Evolutionary conservation across 1,140 invertebrate species (phyloP), one percentile per base, ranked within the genome.

Genomic region (Muscidifurax raptorellus): DNA sequence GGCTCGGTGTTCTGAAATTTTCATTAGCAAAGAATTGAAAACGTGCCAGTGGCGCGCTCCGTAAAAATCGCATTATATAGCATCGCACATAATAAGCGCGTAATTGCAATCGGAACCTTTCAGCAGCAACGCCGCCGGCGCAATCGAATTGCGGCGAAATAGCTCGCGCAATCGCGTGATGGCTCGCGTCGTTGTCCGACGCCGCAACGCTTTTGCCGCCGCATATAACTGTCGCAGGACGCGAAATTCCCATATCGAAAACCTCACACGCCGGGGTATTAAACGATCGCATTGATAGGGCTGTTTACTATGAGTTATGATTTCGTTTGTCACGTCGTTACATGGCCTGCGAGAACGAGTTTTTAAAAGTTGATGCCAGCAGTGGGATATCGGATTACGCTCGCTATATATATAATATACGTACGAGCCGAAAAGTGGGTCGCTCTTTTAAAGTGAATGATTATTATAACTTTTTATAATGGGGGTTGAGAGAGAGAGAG

Each of bases 61-160:
- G 0, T 66, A 80, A 71, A 80, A 80, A 74, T 74, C 59, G n/a
- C 12, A 82, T 74, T 74, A 71, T 40, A 40, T 40, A 59, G 4
- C 67, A 25, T 47, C 22, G 18, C 15, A 25, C 18, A 82, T 82
- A 82, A 82, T 74, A 82, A 40, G 22, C 30, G 40, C 32, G 44
- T 76, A 76, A 82, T 82, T 82, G 81, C 74, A 82, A 82, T 75
- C 52, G 52, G 74, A 22, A 59, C 30, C 72, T 82, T 82, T 82
- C 71, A 82, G 74, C 44, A 36, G 69, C 80, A 75, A 2, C 12
- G n/a, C 28, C 25, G 30, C 1, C 32, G 5, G 4, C 12, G 25
- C 64, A 82, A 74, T 82, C 69, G 32, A 64, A 22, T 82, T 82
- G 44, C 18, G 32, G 59, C 10, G n/a, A 36, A 80, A 80, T 80